Percentiles rank a stretch among this genome's conserved stretches.
Conservation (phyloP, 2,888 invertebrate genomes). For the Dasypolia templi region DNA sequence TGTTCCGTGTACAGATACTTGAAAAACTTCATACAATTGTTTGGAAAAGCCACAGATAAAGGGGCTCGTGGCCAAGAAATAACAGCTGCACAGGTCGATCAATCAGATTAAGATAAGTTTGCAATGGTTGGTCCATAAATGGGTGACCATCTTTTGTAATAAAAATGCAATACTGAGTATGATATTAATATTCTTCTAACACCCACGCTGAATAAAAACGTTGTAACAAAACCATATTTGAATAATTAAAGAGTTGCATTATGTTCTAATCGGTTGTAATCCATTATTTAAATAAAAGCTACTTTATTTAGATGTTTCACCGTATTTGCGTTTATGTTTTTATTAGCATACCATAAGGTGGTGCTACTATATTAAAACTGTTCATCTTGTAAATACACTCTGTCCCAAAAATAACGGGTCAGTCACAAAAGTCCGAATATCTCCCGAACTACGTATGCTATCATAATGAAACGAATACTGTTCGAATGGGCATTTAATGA, state of each 20-base stretch:
- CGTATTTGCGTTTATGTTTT: constrained; percentile 12
- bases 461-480: too few relatives aligned
- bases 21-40: not conserved
- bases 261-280: constrained; percentile 13
- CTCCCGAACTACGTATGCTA: too few relatives aligned
- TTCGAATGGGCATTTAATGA: too few relatives aligned
- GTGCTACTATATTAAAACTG: too few relatives aligned
- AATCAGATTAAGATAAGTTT: too few relatives aligned
- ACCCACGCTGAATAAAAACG: not conserved
- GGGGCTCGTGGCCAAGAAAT: too few relatives aligned
- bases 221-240: not conserved
- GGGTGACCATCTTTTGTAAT: not conserved
- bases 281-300: constrained; percentile 27
- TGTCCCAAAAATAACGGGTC: too few relatives aligned
- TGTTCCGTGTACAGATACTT: not conserved
- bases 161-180: constrained; percentile 10
- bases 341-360: constrained; percentile 29
- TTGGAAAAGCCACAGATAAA: too few relatives aligned
- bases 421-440: too few relatives aligned
- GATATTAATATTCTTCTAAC: not conserved
- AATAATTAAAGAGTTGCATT: constrained; percentile 25
- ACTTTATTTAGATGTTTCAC: constrained; percentile 17
- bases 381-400: too few relatives aligned
- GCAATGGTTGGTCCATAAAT: too few relatives aligned
- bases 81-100: too few relatives aligned